Conservation (phyloP, 2,797 vertebrate genomes). For the Sebastes cheni region DNA sequence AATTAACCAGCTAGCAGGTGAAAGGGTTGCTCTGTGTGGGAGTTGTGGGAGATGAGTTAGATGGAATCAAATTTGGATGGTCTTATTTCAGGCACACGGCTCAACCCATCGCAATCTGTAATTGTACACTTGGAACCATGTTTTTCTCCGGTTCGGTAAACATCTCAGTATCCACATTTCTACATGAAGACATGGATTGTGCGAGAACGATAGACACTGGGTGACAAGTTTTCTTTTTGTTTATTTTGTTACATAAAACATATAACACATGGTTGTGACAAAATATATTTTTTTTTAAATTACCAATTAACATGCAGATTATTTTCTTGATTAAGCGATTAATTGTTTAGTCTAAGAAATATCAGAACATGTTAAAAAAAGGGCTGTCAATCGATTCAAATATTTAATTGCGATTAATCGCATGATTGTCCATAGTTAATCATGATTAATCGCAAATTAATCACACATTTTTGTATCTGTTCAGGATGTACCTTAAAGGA, state of each 20-base stretch:
- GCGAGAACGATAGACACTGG: neutral
- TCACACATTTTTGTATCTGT: too few species aligned
- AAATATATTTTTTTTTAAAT: neutral
- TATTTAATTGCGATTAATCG: too few species aligned
- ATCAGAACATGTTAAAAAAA: neutral
- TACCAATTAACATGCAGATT: neutral
- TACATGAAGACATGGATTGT: neutral
- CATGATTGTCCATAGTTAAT: too few species aligned
- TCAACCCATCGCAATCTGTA: constrained; percentile 42
- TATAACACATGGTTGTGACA: neutral
- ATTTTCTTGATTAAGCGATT: neutral
- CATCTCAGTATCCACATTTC: constrained; percentile 18
- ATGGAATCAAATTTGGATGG: constrained; percentile 59
- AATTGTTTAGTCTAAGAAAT: neutral
- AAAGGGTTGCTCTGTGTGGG: constrained; percentile 65
- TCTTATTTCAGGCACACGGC: constrained; percentile 50
- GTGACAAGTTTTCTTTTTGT: neutral
- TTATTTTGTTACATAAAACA: neutral
- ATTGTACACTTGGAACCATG: constrained; percentile 28
- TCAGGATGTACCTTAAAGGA: too few species aligned
- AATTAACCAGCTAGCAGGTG: constrained; percentile 70
- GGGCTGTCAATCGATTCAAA: neutral
- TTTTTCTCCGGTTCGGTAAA: constrained; percentile 35
- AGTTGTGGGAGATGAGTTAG: constrained; percentile 46
- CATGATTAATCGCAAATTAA: too few species aligned